Base-by-base conservation (phyloP, 2,113 vertebrate genomes). In the Propithecus coquereli region DNA sequence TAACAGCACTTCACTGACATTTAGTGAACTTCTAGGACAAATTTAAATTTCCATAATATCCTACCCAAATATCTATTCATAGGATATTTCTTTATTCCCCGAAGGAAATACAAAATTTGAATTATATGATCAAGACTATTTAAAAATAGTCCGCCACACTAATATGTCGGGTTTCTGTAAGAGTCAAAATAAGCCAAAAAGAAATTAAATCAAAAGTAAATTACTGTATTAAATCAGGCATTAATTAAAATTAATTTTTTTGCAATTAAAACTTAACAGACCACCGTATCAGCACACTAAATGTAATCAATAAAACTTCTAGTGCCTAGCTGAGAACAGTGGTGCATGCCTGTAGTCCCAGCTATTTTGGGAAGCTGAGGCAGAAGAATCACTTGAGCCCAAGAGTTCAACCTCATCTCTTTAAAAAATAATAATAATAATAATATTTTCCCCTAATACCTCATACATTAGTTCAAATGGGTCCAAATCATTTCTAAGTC, bases 1-100 rank as follows among this genome's bases (percentile, higher is more conserved):
- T 71, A 97, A 89, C 1, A 96, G 61, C 40, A 95, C 81, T 95
- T 90, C 73, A 96, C 2, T 80, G n/a, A 95, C 77, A 96, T 70
- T 95, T 70, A 95, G n/a, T 76, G 50, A 93, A 71, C 45, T 84
- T 93, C 61, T 57, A 82, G 25, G 22, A 34, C 94, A 32, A 77
- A 95, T 85, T 92, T 97, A 86, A 90, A 90, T 68, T 94, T 92
- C 40, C 18, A 12, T 30, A 95, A 87, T 45, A 91, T 17, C 14
- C 12, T 27, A 94, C 50, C n/a, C 61, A 95, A 96, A 83, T 66
- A 87, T 92, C 40, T 16, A 91, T 73, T 87, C 45, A 77, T 92
- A 95, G 76, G 11, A 6, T 71, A 93, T 76, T 92, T 73, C 63
- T 89, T 94, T 84, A 80, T 80, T 81, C 43, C 18, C 17, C 27